Percentiles rank a stretch among this genome's conserved stretches.
phyloP scores from a whole-genome alignment of 2,113 vertebrate genomes.

The Myotis davidii region DNA sequence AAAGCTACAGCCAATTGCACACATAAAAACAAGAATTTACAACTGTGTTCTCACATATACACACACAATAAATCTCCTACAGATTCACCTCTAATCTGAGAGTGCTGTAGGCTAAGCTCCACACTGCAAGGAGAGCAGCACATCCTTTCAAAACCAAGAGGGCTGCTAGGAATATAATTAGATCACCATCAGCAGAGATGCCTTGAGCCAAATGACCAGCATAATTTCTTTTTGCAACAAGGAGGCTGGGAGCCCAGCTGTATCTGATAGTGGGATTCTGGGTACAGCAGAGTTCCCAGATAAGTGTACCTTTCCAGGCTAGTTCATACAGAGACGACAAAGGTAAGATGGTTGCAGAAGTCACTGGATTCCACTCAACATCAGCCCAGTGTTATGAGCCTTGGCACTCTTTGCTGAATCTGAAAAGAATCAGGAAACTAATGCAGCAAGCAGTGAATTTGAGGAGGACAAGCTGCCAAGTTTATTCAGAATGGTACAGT shows the following conservation, averaged over 20 bases:
- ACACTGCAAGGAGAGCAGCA: background rate
- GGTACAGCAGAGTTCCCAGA: background rate
- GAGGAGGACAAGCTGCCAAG: background rate
- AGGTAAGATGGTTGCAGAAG: background rate
- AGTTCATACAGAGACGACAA: background rate
- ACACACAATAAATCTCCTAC: background rate
- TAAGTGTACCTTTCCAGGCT: background rate
- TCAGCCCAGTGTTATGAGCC: background rate
- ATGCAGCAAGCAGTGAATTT: background rate
- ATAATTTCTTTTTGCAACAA: background rate
- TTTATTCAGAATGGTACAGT: background rate
- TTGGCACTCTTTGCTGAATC: background rate
- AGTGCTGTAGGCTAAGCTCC: background rate
- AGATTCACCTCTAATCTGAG: background rate
- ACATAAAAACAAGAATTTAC: background rate
- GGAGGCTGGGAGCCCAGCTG: background rate
- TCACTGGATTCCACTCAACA: background rate
- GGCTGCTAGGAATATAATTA: background rate
- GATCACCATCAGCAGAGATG: background rate
- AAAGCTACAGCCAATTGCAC: background rate
- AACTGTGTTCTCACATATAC: background rate
- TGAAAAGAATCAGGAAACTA: conserved; percentile 14
- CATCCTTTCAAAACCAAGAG: background rate
- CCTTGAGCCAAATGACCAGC: background rate
- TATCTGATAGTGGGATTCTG: background rate